Evolutionary conservation across 2,113 vertebrate genomes (phyloP).

Genomic region (Chloroceryle aenea): DNA sequence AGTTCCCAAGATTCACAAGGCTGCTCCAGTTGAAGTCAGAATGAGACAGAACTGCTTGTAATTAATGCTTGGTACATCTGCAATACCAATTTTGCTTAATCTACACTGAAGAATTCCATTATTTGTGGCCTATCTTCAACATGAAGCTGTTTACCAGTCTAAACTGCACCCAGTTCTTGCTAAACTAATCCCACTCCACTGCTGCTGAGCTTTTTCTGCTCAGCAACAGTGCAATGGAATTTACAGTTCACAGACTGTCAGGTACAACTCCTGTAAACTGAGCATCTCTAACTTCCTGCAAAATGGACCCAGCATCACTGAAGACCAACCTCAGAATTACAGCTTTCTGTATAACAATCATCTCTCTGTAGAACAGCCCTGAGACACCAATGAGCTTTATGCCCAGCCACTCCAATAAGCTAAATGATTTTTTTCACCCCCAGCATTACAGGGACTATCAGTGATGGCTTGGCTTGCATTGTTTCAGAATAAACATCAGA

Average conservation of each 20-base stretch:
- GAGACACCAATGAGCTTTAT: not conserved
- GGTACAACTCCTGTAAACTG: not conserved
- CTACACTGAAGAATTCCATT: not conserved
- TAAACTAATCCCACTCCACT: not conserved
- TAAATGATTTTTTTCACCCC: not conserved
- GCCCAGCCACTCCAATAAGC: not conserved
- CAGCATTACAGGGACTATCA: not conserved
- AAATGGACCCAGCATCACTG: not conserved
- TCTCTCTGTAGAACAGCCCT: not conserved
- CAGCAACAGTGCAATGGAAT: not conserved
- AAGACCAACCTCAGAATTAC: not conserved
- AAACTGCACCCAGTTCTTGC: not conserved
- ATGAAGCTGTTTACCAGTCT: not conserved
- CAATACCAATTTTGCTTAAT: not conserved
- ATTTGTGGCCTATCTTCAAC: not conserved
- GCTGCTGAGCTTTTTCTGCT: too few species aligned
- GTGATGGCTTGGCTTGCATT: not conserved
- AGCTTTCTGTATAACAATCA: not conserved
- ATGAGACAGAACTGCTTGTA: not conserved
- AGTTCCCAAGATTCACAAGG: not conserved
- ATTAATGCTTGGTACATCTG: not conserved
- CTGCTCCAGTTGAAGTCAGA: not conserved
- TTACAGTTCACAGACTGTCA: not conserved
- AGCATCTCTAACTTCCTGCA: not conserved
- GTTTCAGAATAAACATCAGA: fast-evolving